phyloP scores from a whole-genome alignment of 2,888 invertebrate genomes.

The Ceriagrion tenellum region DNA sequence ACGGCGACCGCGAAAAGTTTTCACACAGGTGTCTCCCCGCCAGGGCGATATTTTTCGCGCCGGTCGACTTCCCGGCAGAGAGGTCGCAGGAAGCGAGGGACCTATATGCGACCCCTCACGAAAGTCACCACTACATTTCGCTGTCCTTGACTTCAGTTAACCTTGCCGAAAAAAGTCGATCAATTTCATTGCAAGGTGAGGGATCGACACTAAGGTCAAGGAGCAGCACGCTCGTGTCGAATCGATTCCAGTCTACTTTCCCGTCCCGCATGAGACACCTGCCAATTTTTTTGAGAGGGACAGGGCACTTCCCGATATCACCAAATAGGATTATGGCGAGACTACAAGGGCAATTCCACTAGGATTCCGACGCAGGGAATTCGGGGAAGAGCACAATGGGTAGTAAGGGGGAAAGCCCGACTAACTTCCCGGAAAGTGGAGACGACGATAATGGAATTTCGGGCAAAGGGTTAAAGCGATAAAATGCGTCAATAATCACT shows the following conservation, averaged over 20 bases:
- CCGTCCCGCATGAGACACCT: neutral
- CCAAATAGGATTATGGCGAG: neutral
- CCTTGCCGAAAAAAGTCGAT: neutral
- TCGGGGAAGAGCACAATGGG: neutral
- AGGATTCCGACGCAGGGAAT: neutral
- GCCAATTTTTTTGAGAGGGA: neutral
- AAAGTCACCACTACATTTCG: neutral
- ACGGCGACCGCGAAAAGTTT: neutral
- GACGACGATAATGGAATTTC: neutral
- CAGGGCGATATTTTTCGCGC: neutral
- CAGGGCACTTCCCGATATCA: neutral
- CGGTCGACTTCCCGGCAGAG: neutral
- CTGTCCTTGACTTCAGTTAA: neutral
- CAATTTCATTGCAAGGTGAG: neutral
- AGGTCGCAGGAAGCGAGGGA: neutral
- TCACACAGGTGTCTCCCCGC: neutral
- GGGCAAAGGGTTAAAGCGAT: neutral
- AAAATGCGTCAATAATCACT: neutral
- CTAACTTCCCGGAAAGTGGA: neutral
- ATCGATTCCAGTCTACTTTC: neutral
- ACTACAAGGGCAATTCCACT: neutral
- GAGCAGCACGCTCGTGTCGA: neutral
- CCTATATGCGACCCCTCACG: neutral
- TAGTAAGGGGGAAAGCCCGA: neutral
- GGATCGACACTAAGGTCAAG: neutral